These are phyloP conservation scores for Desoria tigrina DNA, from an alignment of 2,888 invertebrate genomes.

Conservation along the genomic window DNA sequence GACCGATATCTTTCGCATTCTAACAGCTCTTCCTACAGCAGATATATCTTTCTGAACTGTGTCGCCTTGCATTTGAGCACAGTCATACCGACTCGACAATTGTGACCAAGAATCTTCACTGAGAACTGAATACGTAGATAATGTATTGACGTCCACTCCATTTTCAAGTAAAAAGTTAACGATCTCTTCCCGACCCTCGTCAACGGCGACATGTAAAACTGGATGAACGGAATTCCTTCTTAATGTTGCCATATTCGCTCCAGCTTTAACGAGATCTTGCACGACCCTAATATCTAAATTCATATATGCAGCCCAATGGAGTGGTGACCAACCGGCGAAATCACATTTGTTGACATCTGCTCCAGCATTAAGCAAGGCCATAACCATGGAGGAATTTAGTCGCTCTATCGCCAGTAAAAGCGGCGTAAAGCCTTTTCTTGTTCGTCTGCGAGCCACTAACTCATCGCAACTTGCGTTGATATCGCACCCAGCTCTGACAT, in stretches of 20 bases:
- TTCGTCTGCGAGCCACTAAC: neutral
- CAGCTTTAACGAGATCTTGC: neutral
- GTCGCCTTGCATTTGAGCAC: neutral
- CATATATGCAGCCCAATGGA: neutral
- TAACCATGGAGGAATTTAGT: neutral
- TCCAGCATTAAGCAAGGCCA: neutral
- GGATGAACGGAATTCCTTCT: neutral
- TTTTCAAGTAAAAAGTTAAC: neutral
- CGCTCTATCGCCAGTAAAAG: neutral
- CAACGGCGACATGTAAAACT: slow-evolving; percentile 6
- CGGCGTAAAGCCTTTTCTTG: neutral
- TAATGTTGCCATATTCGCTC: neutral
- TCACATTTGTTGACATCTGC: slow-evolving; percentile 11
- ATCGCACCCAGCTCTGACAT: neutral
- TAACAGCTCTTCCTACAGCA: slow-evolving; percentile 5
- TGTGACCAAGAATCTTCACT: neutral
- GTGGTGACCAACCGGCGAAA: neutral
- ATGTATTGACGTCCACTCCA: neutral
- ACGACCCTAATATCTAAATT: neutral
- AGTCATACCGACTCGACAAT: neutral
- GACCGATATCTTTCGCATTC: neutral
- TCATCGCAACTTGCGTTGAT: neutral
- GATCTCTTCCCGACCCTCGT: slow-evolving; percentile 1
- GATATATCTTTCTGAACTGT: neutral
- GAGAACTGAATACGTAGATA: neutral